These are phyloP conservation scores for Cephonodes hylas DNA, from an alignment of 2,888 invertebrate genomes.

Conservation along the genomic window DNA sequence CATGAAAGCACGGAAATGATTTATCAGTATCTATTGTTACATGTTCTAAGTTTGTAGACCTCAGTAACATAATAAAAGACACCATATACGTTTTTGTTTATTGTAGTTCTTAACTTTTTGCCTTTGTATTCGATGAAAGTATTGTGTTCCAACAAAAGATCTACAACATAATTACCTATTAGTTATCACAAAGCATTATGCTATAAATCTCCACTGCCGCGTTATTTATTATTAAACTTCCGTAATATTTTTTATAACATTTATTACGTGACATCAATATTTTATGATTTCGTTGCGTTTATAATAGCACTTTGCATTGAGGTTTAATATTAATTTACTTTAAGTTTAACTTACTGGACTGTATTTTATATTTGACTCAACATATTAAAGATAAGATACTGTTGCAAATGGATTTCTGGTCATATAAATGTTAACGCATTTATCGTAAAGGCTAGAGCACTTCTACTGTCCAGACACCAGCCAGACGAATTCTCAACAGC, in stretches of 20 bases:
- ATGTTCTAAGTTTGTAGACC: neutral
- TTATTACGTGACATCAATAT: neutral
- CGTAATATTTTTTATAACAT: neutral
- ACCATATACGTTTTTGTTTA: neutral
- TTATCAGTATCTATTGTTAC: conserved; percentile 21
- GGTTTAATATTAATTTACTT: neutral
- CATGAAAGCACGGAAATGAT: conserved; percentile 26
- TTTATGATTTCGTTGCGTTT: neutral
- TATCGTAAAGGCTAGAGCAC: conserved; percentile 19
- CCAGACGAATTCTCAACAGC: conserved; percentile 37
- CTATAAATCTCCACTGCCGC: neutral
- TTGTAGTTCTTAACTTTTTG: neutral
- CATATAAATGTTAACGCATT: neutral
- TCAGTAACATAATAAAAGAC: neutral
- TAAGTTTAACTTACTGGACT: no score
- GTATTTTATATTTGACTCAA: no score
- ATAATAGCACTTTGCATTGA: no score
- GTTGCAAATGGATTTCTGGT: neutral
- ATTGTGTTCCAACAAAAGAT: neutral
- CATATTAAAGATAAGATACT: neutral
- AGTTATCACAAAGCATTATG: neutral
- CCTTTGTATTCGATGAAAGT: no score
- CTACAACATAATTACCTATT: neutral
- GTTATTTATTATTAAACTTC: neutral
- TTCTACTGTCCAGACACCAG: conserved; percentile 32